Evolutionary conservation across 2,113 vertebrate species (phyloP), one percentile per base, ranked within the genome.

Genomic region (Pipra filicauda): DNA sequence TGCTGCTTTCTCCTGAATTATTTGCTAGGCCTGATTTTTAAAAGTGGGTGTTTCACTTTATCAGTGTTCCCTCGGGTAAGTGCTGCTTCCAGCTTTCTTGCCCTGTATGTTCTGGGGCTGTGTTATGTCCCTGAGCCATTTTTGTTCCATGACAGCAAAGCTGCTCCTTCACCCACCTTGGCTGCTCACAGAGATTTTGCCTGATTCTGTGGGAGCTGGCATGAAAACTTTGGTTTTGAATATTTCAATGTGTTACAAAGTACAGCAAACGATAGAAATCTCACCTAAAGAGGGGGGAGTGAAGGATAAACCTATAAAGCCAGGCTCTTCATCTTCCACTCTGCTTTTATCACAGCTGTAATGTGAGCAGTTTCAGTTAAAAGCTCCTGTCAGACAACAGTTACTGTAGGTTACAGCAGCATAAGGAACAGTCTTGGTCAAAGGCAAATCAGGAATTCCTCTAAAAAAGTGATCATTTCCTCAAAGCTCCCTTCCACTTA

Each of bases 341-440:
- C 81, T 93, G 92, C 90, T 97, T 97, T 98, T 98, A 97, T 97
- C 96, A 90, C 12, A 65, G 91, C 84, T 96, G 77, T 97, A 98
- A 98, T 95, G 95, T 92, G 94, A 96, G 93, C 84, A 96, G 97
- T 97, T 96, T 96, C 92, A 96, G 81, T 95, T 97, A 96, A 98
- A 94, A 93, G 64, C 85, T 95, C 89, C 90, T 96, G 96, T 96
- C 97, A 95, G 97, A 95, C 85, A 96, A 97, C 90, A 94, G 85
- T 97, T 93, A 89, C 85, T 93, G 89, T 57, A 96, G 96, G 81
- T 97, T 96, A 79, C 93, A 96, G 88, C 82, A 5, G 2, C 35
- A 28, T 74, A 92, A 95, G 94, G 95, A 97, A 95, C 43, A 52
- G 54, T 61, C 57, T 87, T 84, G 87, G 54, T 67, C 57, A 76